Evolutionary conservation across 2,888 invertebrate species (phyloP).

Genomic region (Torymus texanus): DNA sequence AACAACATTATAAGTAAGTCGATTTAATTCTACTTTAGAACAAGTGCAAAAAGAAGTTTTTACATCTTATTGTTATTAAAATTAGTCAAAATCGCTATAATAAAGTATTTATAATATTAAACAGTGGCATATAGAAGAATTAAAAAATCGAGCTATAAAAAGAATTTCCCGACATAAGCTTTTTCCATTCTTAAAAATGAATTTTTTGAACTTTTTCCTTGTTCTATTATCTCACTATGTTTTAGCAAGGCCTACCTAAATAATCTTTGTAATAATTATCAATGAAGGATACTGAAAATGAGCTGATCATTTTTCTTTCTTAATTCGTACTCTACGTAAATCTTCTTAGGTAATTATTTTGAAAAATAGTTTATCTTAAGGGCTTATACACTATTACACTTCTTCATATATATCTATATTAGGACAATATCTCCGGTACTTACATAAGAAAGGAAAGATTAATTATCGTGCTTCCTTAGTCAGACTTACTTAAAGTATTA

Average conservation of each 20-base stretch:
- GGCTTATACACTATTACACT: neutral
- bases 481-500: no score
- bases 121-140: no score
- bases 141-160: no score
- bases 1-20: slow-evolving; percentile 79
- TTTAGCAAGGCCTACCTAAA: no score
- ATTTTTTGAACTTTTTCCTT: neutral
- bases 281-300: neutral
- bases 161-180: no score
- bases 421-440: neutral
- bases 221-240: no score
- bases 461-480: no score
- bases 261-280: slow-evolving; percentile 1
- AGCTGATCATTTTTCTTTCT: neutral
- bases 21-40: neutral
- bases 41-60: no score
- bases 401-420: slow-evolving; percentile 1
- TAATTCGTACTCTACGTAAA: neutral
- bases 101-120: no score
- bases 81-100: no score
- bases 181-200: slow-evolving; percentile 1
- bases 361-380: slow-evolving; percentile 4
- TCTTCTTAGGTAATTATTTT: neutral
- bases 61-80: no score
- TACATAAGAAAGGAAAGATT: no score